Evolutionary conservation across 2,888 invertebrate species (phyloP), one percentile per base, ranked within the genome.

Genomic region (Tenthredo mesomela): DNA sequence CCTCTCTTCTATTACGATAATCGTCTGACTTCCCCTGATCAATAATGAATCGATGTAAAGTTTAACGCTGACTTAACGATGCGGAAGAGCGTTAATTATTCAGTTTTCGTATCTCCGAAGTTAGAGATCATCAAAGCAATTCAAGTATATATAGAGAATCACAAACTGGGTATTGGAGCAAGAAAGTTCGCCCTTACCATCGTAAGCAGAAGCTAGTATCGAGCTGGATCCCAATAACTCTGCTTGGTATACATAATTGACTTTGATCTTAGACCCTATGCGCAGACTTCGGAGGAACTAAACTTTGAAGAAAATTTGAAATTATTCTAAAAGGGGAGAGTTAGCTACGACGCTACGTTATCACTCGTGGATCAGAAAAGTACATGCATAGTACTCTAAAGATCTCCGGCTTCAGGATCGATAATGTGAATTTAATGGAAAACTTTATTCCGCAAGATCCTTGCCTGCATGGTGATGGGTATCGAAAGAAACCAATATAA

Each of bases 231-330:
- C 73, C 25, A 73, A 47, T 29, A 73, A 73, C 73, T 47, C 5
- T 25, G 33, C 15, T 67, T 12, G 4, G 18, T 67, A 15, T 15
- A 25, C 7, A 25, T 43, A 40, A 43, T 43, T 43, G 43, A 43
- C 73, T 73, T 73, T 73, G 73, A 73, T 40, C 70, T 37, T 70
- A 10, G 29, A 10, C 40, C 18, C 29, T 29, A n/a, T n/a, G n/a
- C n/a, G 29, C 70, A 40, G 40, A 37, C n/a, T 33, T n/a, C 2
- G 9, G 9, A 29, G 33, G 37, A 71, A n/a, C 70, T 25, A n/a
- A 40, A 40, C 70, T 71, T 71, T 71, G n/a, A 25, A 10, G 61
- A 61, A 71, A 71, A 71, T 71, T 71, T 40, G 37, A 71, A n/a
- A 71, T 71, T 71, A 71, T 37, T 37, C 70, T 0, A 40, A 40